Percentiles rank a stretch among this genome's conserved stretches.
Evolutionary conservation across 2,797 vertebrate genomes (phyloP).

Genomic region (Sebastes iracundus): DNA sequence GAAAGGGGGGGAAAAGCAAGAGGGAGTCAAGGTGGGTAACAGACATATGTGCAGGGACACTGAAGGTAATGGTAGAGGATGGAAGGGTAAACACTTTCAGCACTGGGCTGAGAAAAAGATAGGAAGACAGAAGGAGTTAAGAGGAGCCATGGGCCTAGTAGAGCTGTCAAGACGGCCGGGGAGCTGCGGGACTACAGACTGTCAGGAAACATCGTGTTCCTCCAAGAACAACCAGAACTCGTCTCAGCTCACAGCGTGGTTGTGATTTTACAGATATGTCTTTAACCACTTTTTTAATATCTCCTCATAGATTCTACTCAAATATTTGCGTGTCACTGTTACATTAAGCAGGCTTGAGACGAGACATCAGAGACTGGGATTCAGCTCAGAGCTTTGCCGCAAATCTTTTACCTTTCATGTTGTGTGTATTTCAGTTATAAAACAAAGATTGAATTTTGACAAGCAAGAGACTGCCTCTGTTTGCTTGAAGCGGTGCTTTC

Average conservation of each 20-base stretch:
- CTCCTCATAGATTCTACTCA: constrained; percentile 17
- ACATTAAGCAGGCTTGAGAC: constrained; percentile 23
- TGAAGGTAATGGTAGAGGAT: constrained; percentile 57
- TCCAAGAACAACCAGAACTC: constrained; percentile 48
- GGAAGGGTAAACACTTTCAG: constrained; percentile 58
- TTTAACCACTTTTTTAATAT: constrained; percentile 34
- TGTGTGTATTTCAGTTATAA: constrained; percentile 22
- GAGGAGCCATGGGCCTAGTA: constrained; percentile 49
- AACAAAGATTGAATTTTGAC: constrained; percentile 37
- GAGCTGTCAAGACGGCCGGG: constrained; percentile 49
- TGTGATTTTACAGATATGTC: constrained; percentile 42
- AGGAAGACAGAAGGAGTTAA: constrained; percentile 65
- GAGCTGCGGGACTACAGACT: constrained; percentile 49
- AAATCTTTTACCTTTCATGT: constrained; percentile 29
- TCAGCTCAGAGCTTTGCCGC: constrained; percentile 30
- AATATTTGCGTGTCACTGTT: constrained; percentile 29
- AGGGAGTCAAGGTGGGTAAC: constrained; percentile 38
- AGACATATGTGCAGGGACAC: constrained; percentile 66
- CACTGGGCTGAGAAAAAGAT: constrained; percentile 38
- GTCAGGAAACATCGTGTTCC: constrained; percentile 56
- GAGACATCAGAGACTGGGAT: constrained; percentile 16
- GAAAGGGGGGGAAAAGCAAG: neutral
- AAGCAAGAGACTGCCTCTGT: constrained; percentile 12
- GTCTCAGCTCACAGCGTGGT: constrained; percentile 19
- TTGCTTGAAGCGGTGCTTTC: constrained; percentile 40